Evolutionary conservation across 1,140 invertebrate genomes (phyloP).

Genomic region (Oryctes rhinoceros): DNA sequence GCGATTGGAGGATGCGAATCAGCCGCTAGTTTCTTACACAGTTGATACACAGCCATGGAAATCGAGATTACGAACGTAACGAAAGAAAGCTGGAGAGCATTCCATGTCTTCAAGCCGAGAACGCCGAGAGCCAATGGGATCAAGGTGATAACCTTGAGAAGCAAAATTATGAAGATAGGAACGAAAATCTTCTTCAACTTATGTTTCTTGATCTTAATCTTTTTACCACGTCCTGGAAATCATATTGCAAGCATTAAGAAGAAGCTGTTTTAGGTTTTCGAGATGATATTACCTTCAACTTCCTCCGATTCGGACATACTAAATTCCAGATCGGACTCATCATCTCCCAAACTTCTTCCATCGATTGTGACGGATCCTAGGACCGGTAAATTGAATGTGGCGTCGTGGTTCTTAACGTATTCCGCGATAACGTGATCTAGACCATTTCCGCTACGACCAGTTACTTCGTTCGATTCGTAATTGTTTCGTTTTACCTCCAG

Average conservation of each 20-base stretch:
- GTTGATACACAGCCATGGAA: conserved; percentile 82
- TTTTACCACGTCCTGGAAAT: conserved; percentile 57
- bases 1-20: conserved; percentile 75
- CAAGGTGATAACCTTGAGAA: conserved; percentile 83
- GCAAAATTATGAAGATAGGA: conserved; percentile 80
- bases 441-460: conserved; percentile 64
- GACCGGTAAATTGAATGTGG: conserved; percentile 75
- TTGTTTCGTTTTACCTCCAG: conserved; percentile 76
- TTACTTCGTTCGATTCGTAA: conserved; percentile 61
- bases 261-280: not conserved
- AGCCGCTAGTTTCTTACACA: conserved; percentile 83
- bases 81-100: conserved; percentile 83
- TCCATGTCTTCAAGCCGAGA: conserved; percentile 84
- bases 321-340: conserved; percentile 75
- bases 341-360: conserved; percentile 75
- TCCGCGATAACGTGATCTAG: conserved; percentile 74
- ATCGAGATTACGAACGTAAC: conserved; percentile 85
- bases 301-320: conserved; percentile 66
- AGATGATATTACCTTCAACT: conserved; percentile 58
- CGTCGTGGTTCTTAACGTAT: conserved; percentile 77
- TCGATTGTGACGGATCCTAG: conserved; percentile 76
- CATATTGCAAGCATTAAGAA: not conserved
- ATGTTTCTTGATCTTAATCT: conserved; percentile 64
- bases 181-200: conserved; percentile 84
- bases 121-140: conserved; percentile 83